A percentile compares a stretch with the other conserved stretches of the same genome.
Evolutionary conservation across 2,888 invertebrate species (phyloP).

Genomic region (Gerris lacustris): DNA sequence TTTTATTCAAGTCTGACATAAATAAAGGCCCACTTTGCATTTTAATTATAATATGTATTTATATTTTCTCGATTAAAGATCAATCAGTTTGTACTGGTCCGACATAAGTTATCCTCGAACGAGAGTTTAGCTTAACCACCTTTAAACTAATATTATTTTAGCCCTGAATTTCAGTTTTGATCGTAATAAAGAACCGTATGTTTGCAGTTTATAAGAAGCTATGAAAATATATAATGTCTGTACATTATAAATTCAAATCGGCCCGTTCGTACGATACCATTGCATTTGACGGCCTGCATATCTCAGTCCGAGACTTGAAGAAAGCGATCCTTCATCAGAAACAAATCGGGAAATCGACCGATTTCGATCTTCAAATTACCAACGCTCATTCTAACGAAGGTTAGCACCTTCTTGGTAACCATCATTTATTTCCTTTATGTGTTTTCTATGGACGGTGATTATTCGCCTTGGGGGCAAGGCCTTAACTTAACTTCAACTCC

Average conservation of each 20-base stretch:
- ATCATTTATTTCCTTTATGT: background rate
- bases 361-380: slow-evolving; percentile 91
- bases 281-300: slow-evolving; percentile 91
- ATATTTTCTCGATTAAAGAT: too few species aligned
- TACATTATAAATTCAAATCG: slow-evolving; percentile 98
- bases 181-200: slow-evolving; percentile 27
- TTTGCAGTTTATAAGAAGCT: slow-evolving; percentile 11
- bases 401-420: slow-evolving; percentile 37
- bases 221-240: slow-evolving; percentile 54
- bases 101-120: too few species aligned
- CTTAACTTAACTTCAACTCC: too few species aligned
- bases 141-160: too few species aligned
- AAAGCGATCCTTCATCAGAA: slow-evolving; percentile 90
- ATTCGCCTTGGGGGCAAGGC: too few species aligned
- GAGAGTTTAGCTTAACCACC: too few species aligned
- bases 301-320: slow-evolving; percentile 89
- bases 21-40: too few species aligned
- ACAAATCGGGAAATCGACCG: slow-evolving; percentile 80
- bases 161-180: slow-evolving; percentile 32
- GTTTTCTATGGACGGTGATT: too few species aligned
- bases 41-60: too few species aligned
- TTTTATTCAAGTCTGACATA: too few species aligned
- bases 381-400: slow-evolving; percentile 97
- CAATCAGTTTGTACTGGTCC: too few species aligned
- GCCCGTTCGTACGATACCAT: slow-evolving; percentile 91